phyloP scores from a whole-genome alignment of 1,140 invertebrate species.

The Musca domestica region DNA sequence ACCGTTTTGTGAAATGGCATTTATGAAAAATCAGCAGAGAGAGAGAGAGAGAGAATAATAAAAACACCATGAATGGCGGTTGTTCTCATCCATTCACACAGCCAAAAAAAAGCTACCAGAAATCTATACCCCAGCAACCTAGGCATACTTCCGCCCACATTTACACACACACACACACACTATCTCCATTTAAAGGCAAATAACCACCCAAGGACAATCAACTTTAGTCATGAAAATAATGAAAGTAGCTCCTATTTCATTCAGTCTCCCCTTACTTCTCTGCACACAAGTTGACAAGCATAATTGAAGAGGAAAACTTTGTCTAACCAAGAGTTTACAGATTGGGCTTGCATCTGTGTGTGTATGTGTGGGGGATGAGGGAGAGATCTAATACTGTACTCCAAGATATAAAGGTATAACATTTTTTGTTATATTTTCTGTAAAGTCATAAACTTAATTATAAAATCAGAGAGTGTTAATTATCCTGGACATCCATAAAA shows the following conservation, averaged over 20 bases:
- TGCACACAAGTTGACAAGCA: no score
- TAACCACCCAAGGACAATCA: no score
- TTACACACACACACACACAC: neutral
- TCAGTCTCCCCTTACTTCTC: no score
- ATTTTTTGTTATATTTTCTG: no score
- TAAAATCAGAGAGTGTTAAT: slow-evolving; percentile 16
- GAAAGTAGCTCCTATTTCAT: no score
- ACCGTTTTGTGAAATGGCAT: no score
- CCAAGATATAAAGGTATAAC: no score
- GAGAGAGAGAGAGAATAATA: neutral
- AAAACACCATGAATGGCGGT: neutral
- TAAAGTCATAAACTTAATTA: slow-evolving; percentile 11
- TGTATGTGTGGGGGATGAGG: neutral
- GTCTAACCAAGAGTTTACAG: no score
- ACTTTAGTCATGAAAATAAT: no score
- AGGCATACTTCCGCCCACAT: neutral
- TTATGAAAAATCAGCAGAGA: neutral
- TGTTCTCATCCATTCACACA: no score
- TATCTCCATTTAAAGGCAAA: neutral
- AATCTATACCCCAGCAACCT: neutral
- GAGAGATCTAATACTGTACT: neutral
- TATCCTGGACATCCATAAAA: neutral
- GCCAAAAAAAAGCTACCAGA: neutral
- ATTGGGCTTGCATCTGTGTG: neutral
- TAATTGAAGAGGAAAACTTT: no score